A percentile compares a stretch with the other conserved stretches of the same genome.
Conservation (phyloP, 2,797 vertebrate species). For the Gymnoscopelus microlampas region DNA sequence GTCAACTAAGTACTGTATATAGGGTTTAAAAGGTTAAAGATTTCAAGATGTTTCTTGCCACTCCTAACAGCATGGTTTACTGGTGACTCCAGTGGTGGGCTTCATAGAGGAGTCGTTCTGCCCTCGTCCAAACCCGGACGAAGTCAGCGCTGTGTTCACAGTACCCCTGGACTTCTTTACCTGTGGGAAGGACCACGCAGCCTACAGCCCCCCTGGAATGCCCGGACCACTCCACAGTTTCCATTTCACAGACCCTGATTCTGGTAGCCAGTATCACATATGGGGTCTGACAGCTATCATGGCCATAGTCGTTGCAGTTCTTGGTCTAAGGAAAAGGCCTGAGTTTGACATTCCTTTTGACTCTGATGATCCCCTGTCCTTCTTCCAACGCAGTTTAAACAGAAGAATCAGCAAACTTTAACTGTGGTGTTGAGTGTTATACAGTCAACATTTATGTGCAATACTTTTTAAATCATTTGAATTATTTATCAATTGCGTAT, state of each 20-base stretch:
- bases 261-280: conserved; percentile 78
- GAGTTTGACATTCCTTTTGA: conserved; percentile 85
- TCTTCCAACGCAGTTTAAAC: conserved; percentile 73
- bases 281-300: conserved; percentile 89
- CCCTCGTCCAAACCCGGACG: conserved; percentile 84
- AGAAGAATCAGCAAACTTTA: conserved; percentile 83
- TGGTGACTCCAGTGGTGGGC: conserved; percentile 91
- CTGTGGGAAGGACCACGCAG: conserved; percentile 71
- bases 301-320: conserved; percentile 81
- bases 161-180: conserved; percentile 91
- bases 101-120: conserved; percentile 89
- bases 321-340: conserved; percentile 80
- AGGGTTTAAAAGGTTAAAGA: too few relatives aligned
- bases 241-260: conserved; percentile 76
- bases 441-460: not conserved
- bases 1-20: too few relatives aligned
- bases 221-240: conserved; percentile 77
- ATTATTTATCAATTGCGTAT: not conserved
- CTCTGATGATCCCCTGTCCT: conserved; percentile 71
- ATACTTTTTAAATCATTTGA: not conserved
- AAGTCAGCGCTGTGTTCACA: conserved; percentile 90
- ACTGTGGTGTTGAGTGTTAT: conserved; percentile 35
- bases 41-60: conserved; percentile 16
- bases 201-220: conserved; percentile 26
- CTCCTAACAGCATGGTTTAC: conserved; percentile 71